Conservation (phyloP, 2,888 invertebrate species). For the Cryptocephalus primarius region DNA sequence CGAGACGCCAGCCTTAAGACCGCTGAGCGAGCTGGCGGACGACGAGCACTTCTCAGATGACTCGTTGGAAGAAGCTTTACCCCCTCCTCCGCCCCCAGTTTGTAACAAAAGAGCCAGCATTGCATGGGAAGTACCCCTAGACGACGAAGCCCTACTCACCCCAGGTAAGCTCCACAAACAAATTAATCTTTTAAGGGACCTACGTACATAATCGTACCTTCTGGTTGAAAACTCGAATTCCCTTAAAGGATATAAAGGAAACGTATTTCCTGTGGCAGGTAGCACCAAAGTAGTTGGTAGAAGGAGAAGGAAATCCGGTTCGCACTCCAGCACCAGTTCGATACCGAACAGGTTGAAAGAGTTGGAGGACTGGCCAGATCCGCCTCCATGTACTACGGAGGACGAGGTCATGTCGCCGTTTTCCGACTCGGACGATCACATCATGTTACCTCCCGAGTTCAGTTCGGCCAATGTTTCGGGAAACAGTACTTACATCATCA, state of each 20-base stretch:
- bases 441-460: conserved; percentile 29
- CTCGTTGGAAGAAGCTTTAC: conserved; percentile 67
- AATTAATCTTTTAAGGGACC: too few species aligned
- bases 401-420: conserved; percentile 58
- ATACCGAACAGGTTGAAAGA: conserved; percentile 57
- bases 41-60: conserved; percentile 72
- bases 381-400: conserved; percentile 56
- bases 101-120: conserved; percentile 68
- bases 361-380: conserved; percentile 67
- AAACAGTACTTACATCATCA: conserved; percentile 71
- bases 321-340: conserved; percentile 60
- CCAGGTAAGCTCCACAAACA: conserved; percentile 36
- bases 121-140: conserved; percentile 77
- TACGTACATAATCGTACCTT: too few species aligned
- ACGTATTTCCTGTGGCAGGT: conserved; percentile 9
- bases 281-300: conserved; percentile 33
- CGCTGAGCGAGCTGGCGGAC: conserved; percentile 37
- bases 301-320: conserved; percentile 31
- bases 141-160: conserved; percentile 57
- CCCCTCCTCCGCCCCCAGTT: conserved; percentile 45
- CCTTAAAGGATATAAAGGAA: too few species aligned
- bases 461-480: conserved; percentile 41
- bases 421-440: conserved; percentile 47
- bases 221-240: too few species aligned
- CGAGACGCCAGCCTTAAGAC: conserved; percentile 23